A percentile compares a stretch with the other conserved stretches of the same genome.
Conservation (phyloP, 2,797 vertebrate genomes). For the Diglossa cyanea region DNA sequence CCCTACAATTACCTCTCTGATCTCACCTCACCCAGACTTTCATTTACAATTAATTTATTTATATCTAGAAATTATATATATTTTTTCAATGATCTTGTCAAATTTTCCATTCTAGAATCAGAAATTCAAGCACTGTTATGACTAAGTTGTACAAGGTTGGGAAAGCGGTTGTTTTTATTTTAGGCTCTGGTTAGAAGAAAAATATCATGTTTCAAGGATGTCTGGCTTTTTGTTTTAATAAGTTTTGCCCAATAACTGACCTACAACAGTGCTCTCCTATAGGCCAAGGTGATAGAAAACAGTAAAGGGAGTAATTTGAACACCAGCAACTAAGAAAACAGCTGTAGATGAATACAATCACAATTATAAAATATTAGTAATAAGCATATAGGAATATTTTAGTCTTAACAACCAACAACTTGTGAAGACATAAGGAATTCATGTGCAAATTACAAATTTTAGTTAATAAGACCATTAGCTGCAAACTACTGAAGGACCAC, state of each 20-base stretch:
- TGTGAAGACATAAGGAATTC: not conserved
- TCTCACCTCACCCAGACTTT: not conserved
- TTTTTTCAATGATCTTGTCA: not conserved
- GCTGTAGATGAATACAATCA: not conserved
- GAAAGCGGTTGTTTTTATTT: not conserved
- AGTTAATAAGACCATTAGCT: not conserved
- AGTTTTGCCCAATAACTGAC: not conserved
- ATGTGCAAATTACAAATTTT: not conserved
- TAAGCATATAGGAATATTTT: not conserved
- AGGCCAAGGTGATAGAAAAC: not conserved
- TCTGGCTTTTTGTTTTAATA: not conserved
- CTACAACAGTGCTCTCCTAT: not conserved
- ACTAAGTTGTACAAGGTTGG: not conserved
- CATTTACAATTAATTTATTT: not conserved
- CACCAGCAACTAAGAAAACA: not conserved
- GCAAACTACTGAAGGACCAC: not conserved
- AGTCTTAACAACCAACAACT: not conserved
- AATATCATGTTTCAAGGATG: not conserved
- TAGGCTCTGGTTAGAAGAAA: not conserved
- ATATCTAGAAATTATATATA: not conserved
- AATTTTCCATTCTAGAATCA: not conserved
- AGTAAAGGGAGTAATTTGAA: not conserved
- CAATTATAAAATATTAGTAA: not conserved
- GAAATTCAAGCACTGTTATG: not conserved
- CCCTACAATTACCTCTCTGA: not conserved